These are phyloP conservation scores for Pelecanoides urinatrix DNA, from an alignment of 2,113 vertebrate species.

Conservation along the genomic window DNA sequence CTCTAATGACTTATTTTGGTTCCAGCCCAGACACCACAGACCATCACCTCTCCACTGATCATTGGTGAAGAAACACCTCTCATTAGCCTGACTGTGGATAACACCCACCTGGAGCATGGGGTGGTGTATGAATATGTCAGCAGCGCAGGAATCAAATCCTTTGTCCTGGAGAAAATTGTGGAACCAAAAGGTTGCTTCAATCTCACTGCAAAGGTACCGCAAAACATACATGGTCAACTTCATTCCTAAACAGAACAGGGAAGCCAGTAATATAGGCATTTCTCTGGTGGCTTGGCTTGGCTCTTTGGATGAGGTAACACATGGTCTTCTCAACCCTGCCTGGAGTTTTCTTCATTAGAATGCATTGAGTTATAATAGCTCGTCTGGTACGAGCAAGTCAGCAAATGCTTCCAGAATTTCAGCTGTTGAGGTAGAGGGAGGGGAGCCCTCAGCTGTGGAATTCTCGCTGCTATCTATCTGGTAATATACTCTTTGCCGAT, in stretches of 20 bases:
- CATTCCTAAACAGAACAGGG: neutral
- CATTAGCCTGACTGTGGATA: conserved; percentile 92
- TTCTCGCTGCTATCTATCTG: neutral
- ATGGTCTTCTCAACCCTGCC: neutral
- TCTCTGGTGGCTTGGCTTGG: neutral
- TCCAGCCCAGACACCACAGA: conserved; percentile 61
- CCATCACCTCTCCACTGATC: conserved; percentile 37
- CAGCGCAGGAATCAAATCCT: conserved; percentile 89
- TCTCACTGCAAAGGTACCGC: conserved; percentile 90
- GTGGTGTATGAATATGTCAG: conserved; percentile 95
- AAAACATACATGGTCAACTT: neutral
- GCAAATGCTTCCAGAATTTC: neutral
- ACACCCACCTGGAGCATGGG: conserved; percentile 89
- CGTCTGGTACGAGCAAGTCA: neutral
- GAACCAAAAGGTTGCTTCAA: conserved; percentile 92
- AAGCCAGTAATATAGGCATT: neutral
- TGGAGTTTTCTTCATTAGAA: neutral
- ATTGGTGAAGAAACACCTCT: conserved; percentile 71
- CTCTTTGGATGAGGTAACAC: neutral
- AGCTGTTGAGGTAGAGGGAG: neutral
- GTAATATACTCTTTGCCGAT: neutral
- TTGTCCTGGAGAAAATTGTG: conserved; percentile 93
- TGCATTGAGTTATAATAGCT: neutral
- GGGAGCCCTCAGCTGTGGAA: neutral
- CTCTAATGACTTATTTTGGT: neutral